Conservation (phyloP, 1,140 invertebrate species). For the Drosophila bocqueti region DNA sequence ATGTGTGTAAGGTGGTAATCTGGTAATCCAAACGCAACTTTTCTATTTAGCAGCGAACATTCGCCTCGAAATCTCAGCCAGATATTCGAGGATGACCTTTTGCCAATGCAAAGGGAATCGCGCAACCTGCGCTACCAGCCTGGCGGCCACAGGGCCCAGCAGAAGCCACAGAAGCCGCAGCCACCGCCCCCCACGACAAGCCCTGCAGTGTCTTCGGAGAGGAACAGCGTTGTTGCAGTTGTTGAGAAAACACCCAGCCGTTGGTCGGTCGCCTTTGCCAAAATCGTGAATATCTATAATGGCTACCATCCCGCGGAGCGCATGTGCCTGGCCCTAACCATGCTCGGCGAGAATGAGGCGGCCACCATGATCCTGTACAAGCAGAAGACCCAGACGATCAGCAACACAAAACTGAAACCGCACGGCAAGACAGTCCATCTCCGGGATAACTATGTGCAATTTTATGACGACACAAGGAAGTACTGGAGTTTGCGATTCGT, state of each 20-base stretch:
- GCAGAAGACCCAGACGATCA: constrained; percentile 28
- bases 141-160: neutral
- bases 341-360: constrained; percentile 7
- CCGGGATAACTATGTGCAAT: constrained; percentile 65
- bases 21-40: neutral
- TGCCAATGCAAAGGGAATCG: neutral
- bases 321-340: constrained; percentile 67
- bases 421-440: constrained; percentile 11
- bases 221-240: neutral
- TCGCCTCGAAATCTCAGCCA: neutral
- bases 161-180: neutral
- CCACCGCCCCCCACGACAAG: neutral
- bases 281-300: constrained; percentile 55
- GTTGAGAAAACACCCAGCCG: neutral
- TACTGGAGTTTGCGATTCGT: constrained; percentile 75
- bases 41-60: neutral
- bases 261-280: constrained; percentile 34
- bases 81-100: constrained; percentile 1
- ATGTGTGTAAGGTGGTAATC: neutral
- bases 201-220: neutral
- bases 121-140: neutral
- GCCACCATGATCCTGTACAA: constrained; percentile 68
- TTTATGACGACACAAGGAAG: constrained; percentile 50
- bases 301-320: constrained; percentile 41
- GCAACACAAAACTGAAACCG: constrained; percentile 21